Evolutionary conservation across 2,113 vertebrate genomes (phyloP), one percentile per base, ranked within the genome.

Genomic region (Gasterosteus nipponicus): DNA sequence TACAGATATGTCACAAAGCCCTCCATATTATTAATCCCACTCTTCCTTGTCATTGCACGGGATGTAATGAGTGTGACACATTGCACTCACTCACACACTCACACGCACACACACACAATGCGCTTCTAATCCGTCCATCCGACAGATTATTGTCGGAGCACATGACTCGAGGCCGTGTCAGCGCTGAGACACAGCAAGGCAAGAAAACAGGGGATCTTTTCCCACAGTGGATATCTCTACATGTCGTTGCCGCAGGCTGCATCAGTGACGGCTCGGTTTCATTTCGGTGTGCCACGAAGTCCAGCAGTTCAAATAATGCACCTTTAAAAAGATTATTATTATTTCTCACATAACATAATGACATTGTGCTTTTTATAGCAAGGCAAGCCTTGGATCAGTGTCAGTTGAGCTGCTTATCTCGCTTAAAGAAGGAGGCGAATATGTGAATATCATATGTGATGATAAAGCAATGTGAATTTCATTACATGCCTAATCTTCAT

Each of bases 11-110:
- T 69, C 68, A 57, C 67, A 74, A 59, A 74, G 49, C 76, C 69
- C 77, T 31, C 75, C 56, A 26, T 64, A 76, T 65, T 41, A 67
- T 70, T 33, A 86, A 78, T 71, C 73, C 62, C 58, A 84, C 75
- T 65, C 35, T 38, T 38, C 35, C 35, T 65, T 57, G 44, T 46
- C 44, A 53, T 39, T 63, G 60, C 44, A 68, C 59, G 29, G 42
- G 54, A 60, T 46, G 63, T 15, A 42, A 19, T 26, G 19, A 56
- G 22, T 49, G 46, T 5, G 46, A 7, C 49, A 53, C 1, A 22
- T 10, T 26, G 1, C 53, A 29, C 53, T 2, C 53, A 56, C 18
- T 33, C 57, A 56, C 16, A 46, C 14, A 19, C 60, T 44, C 47
- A 49, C 46, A 47, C 35, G 38, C 29, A 46, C 26, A 53, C n/a